Evolutionary conservation across 2,888 invertebrate species (phyloP).

Genomic region (Maniola hyperantus): DNA sequence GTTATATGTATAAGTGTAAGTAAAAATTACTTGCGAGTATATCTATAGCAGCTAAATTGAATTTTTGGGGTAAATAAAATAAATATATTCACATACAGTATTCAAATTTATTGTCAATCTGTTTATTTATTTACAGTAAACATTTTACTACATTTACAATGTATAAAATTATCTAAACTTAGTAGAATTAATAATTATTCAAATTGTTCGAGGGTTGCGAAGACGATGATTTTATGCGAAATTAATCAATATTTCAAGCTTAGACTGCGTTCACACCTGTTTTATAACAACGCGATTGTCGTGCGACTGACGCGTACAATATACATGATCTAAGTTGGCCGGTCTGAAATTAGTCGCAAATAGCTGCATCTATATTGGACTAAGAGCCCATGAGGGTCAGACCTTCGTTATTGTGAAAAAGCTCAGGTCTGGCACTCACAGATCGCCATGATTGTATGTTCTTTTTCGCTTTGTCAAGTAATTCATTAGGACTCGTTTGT

Average conservation of each 20-base stretch:
- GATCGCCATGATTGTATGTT: no score
- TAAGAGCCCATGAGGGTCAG: no score
- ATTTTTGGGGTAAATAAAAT: not conserved
- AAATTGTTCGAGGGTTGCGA: conserved; percentile 7
- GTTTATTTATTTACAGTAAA: conserved; percentile 76
- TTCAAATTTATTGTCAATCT: conserved; percentile 80
- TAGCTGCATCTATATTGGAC: no score
- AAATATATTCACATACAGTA: conserved; percentile 55
- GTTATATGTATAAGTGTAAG: no score
- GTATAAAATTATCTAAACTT: not conserved
- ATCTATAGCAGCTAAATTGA: not conserved
- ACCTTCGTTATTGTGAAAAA: no score
- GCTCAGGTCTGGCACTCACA: no score
- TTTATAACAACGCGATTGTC: not conserved
- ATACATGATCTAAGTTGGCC: no score
- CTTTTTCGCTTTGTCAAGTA: no score
- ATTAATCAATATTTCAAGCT: conserved; percentile 1
- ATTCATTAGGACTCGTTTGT: no score
- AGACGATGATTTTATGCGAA: conserved; percentile 4
- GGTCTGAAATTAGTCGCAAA: not conserved
- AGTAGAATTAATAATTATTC: not conserved
- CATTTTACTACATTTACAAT: conserved; percentile 50
- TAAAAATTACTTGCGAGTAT: no score
- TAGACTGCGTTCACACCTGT: not conserved
- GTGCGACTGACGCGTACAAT: not conserved